phyloP scores from a whole-genome alignment of 2,888 invertebrate species.

The Pyralis farinalis region DNA sequence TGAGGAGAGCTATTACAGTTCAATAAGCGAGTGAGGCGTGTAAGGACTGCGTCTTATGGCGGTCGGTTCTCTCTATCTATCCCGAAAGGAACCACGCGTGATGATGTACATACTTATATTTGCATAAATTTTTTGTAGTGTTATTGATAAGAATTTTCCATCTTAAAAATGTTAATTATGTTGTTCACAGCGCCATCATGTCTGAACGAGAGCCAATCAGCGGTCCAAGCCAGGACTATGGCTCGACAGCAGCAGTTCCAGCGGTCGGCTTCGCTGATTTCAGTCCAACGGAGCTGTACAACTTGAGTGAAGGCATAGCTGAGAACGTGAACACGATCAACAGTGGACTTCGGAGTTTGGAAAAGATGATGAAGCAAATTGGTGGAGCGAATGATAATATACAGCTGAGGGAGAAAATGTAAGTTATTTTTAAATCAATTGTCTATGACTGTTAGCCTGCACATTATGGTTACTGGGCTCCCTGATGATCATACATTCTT shows the following conservation, averaged over 20 bases:
- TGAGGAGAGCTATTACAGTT: no score
- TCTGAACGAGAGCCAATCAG: constrained; percentile 64
- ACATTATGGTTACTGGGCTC: no score
- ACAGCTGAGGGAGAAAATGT: constrained; percentile 68
- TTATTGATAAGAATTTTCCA: background rate
- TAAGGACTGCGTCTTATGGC: no score
- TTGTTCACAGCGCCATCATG: constrained; percentile 36
- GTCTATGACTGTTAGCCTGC: no score
- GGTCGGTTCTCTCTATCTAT: no score
- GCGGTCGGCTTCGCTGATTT: constrained; percentile 86
- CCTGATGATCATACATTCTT: no score
- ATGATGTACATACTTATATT: no score
- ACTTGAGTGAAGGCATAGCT: constrained; percentile 89
- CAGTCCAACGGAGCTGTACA: constrained; percentile 88
- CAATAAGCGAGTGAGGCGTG: no score
- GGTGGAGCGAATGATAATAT: constrained; percentile 89
- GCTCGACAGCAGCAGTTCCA: constrained; percentile 78
- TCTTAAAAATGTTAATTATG: background rate
- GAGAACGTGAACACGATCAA: constrained; percentile 90
- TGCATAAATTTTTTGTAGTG: background rate
- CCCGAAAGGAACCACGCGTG: no score
- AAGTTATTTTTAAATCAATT: constrained; percentile 30
- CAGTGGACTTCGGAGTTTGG: constrained; percentile 85
- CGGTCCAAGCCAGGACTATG: constrained; percentile 63
- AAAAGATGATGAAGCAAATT: constrained; percentile 87